A percentile compares a stretch with the other conserved stretches of the same genome.
Conservation (phyloP, 1,140 invertebrate genomes). For the Procambarus virginalis region DNA sequence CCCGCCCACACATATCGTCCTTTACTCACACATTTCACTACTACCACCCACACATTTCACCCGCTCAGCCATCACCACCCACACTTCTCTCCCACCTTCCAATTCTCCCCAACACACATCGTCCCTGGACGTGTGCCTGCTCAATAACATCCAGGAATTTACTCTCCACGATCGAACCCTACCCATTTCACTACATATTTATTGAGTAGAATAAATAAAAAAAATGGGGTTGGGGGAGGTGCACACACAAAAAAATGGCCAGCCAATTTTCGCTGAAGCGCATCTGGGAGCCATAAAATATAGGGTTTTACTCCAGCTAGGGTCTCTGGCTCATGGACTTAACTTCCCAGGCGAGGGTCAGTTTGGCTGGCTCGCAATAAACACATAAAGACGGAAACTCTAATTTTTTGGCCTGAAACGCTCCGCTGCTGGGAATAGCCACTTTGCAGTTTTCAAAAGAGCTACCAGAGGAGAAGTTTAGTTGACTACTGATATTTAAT, state of each 20-base stretch:
- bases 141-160: constrained; percentile 12
- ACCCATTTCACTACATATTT: constrained; percentile 12
- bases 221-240: background rate
- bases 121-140: background rate
- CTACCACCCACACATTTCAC: background rate
- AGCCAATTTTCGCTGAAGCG: background rate
- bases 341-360: constrained; percentile 20
- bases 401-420: constrained; percentile 14
- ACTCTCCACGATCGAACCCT: constrained; percentile 12
- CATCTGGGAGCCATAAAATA: constrained; percentile 8
- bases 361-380: constrained; percentile 28
- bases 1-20: no score
- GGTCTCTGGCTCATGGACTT: background rate
- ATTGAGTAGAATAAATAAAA: constrained; percentile 29
- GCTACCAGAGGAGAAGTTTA: background rate
- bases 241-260: no score
- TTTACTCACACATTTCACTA: background rate
- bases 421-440: constrained; percentile 21
- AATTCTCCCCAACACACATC: background rate
- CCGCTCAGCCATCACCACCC: no score
- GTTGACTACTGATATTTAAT: background rate
- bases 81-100: no score
- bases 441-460: background rate
- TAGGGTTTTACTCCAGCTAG: background rate
- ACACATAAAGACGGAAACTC: constrained; percentile 39